Base-by-base conservation (phyloP, 1,140 invertebrate genomes). In the Magallana ariakensis region DNA sequence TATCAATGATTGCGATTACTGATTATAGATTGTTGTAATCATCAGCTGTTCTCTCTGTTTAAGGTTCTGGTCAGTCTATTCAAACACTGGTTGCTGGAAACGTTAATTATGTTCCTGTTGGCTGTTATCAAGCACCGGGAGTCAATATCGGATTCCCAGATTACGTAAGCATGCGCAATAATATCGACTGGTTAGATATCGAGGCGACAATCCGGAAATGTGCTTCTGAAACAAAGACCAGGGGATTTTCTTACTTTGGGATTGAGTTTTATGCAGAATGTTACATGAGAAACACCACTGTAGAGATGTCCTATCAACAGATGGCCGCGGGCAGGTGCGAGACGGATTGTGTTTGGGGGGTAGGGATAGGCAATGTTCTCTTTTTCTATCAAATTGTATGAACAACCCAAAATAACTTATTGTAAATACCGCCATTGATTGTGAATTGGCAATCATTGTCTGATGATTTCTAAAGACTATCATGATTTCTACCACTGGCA, bases 231-330 rank as follows among this genome's bases (percentile, higher is more conserved):
- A 19, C 80, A 1, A 81, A 53, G n/a, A 56, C 4, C 15, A 56
- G 80, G 7, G 15, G 8, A 16, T 54, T 81, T 3, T 4, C 5
- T 11, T 81, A 19, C 54, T 81, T 81, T 81, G 80, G 80, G n/a
- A 54, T 81, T 6, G 80, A 81, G 54, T 81, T 55, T 16, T 81
- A 81, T n/a, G 53, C 33, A 4, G 80, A 81, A 26, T 81, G 80
- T 10, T 81, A 22, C 16, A 81, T 81, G 54, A 81, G 54, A 56
- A 55, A 81, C 54, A 16, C 53, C 7, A 55, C 80, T 10, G 8
- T 81, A 7, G 46, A 55, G 15, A 6, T 16, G 54, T 54, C 46
- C 1, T 81, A 81, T 26, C 1, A 33, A n/a, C 10, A 16, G 1
- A 46, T 81, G 9, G 5, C 80, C 1, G 10, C 15, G n/a, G 10